phyloP scores from a whole-genome alignment of 2,113 vertebrate species.

The Asarcornis scutulata region DNA sequence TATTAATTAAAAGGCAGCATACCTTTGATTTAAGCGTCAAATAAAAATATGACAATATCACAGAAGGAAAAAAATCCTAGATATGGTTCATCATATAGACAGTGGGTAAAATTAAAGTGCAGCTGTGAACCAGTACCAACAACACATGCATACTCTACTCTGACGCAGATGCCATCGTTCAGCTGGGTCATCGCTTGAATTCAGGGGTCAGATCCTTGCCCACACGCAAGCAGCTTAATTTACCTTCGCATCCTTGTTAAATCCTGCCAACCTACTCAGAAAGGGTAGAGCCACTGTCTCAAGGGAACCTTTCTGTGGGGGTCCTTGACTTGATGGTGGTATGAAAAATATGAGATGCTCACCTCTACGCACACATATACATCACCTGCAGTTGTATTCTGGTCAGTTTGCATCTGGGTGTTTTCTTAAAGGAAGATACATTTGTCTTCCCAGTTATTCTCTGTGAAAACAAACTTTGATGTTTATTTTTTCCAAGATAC shows the following conservation, averaged over 20 bases:
- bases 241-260: background rate
- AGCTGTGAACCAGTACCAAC: background rate
- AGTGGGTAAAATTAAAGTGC: background rate
- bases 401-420: background rate
- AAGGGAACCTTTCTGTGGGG: background rate
- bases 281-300: background rate
- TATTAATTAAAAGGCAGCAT: background rate
- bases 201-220: background rate
- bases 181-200: background rate
- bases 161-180: background rate
- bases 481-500: background rate
- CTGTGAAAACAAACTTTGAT: background rate
- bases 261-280: background rate
- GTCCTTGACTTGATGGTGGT: background rate
- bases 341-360: background rate
- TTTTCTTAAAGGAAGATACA: background rate
- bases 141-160: background rate
- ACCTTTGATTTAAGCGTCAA: background rate
- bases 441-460: background rate
- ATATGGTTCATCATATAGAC: background rate
- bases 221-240: accelerated
- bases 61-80: background rate
- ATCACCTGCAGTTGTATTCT: background rate
- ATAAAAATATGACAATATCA: background rate
- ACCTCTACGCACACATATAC: accelerated